Base-by-base conservation (phyloP, 2,888 invertebrate species). In the Seladonia tumulorum region DNA sequence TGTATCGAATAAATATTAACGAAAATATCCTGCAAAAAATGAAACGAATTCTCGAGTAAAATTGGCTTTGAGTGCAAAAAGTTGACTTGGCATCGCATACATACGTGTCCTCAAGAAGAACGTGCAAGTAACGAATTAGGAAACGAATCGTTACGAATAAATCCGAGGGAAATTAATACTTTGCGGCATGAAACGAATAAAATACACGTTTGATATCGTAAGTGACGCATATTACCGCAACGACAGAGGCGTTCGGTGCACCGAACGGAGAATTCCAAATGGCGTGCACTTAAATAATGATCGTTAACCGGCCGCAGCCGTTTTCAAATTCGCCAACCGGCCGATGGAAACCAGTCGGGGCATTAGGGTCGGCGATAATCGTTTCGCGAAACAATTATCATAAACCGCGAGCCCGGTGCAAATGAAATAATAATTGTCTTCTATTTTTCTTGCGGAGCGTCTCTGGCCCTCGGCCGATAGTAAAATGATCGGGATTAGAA, bases 381-480 rank as follows among this genome's bases (percentile, higher is more conserved):
- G 25, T 82, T 70, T 45, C 47, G 22, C 25, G 25, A 14, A 14
- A 14, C 57, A 47, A 60, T 81, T 39, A 81, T 71, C 63, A 35
- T 66, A 66, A 66, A 66, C 35, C 66, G 66, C 63, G 47, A 70
- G 45, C 16, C 35, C n/a, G 29, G 18, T 82, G 57, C n/a, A 12
- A 73, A 77, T 76, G 83, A 82, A 74, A 77, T 83, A 73, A 83
- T 83, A 76, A 82, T 82, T 39, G 14, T 35, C 35, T 72, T 12
- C 39, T 16, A 68, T 68, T 83, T 68, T 68, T 57, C 76, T 68
- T 29, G 29, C 35, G 5, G 39, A n/a, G 35, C 1, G 4, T 4
- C 10, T 25, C 25, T 12, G 14, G 25, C 29, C 5, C 60, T 22
- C 10, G 12, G 57, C 14, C 47, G 25, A 71, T 75, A 60, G 63